Base-by-base conservation (phyloP, 2,797 vertebrate species). In the Nothura maculosa region DNA sequence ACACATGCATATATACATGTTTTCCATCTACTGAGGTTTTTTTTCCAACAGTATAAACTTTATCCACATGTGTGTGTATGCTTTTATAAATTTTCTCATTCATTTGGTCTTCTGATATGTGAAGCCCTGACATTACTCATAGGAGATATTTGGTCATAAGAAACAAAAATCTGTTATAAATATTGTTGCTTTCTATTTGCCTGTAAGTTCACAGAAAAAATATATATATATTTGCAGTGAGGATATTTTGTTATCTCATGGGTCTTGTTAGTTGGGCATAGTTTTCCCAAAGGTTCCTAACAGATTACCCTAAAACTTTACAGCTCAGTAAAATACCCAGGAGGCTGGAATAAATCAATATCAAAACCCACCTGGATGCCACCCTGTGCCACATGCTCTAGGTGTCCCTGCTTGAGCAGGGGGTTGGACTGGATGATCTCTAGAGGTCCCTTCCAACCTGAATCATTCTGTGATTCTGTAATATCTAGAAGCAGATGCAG, bases 201-300 rank as follows among this genome's bases (percentile, higher is more conserved):
- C 48, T 22, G 27, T 11, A 34, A 47, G 4, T 21, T 77, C 43
- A 9, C 21, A 25, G 32, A 36, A 24, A 57, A 77, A 13, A 13
- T 13, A 25, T 10, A 25, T 25, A 74, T 20, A 19, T 18, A 61
- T 72, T 17, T 45, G 54, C 63, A 22, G n/a, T 15, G 34, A 45
- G 85, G 76, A n/a, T 30, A 4, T 66, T 89, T 14, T 68, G 62
- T 16, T 70, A 42, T 50, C 92, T 88, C 81, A 4, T 17, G 68
- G 62, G 68, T 50, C 76, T 75, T 66, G 50, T 91, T 75, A 89
- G 69, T 2, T 30, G 79, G 91, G 40, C 42, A 85, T 4, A 9
- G 19, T 42, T 89, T 92, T 87, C 85, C 85, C 73, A 58, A 58
- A 74, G 81, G 79, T 64, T 79, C 87, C 54, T 34, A 75, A 74